These are phyloP conservation scores for Cyprinella venusta DNA, from an alignment of 2,797 vertebrate species.

Conservation along the genomic window DNA sequence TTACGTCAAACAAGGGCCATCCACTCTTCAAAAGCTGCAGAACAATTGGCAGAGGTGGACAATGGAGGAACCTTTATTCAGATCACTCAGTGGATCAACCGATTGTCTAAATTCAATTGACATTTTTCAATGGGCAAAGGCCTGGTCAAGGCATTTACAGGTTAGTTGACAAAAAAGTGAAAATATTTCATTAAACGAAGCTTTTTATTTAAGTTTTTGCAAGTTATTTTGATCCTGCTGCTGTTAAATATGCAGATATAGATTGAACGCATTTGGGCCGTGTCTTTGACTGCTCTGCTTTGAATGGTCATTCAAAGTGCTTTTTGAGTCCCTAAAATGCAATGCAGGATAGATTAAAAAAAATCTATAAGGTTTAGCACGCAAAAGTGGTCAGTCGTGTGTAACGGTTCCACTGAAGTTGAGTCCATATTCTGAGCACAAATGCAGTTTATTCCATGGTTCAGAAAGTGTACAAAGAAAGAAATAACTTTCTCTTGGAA, in stretches of 20 bases:
- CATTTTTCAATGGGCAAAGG: neutral
- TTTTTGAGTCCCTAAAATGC: neutral
- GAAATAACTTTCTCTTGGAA: no score
- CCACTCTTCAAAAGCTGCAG: slow-evolving; percentile 48
- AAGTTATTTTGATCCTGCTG: neutral
- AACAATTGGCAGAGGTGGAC: slow-evolving; percentile 63
- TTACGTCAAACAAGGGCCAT: slow-evolving; percentile 43
- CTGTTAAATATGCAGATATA: neutral
- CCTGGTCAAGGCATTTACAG: neutral
- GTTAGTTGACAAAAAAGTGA: neutral
- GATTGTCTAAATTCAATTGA: neutral
- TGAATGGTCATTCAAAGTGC: slow-evolving; percentile 9
- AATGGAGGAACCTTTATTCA: slow-evolving; percentile 54
- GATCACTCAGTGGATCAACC: slow-evolving; percentile 57
- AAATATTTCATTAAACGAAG: neutral
- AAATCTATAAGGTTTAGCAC: slow-evolving; percentile 46
- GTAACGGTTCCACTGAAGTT: no score
- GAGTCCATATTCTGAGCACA: no score
- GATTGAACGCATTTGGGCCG: neutral
- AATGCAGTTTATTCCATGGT: no score
- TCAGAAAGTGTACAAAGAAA: no score
- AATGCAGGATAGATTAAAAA: slow-evolving; percentile 55
- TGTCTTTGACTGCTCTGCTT: neutral
- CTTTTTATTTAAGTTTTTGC: neutral
- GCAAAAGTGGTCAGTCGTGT: slow-evolving; percentile 26